These are phyloP conservation scores for Lagocephalus sceleratus DNA, from an alignment of 2,797 vertebrate species.

Conservation along the genomic window DNA sequence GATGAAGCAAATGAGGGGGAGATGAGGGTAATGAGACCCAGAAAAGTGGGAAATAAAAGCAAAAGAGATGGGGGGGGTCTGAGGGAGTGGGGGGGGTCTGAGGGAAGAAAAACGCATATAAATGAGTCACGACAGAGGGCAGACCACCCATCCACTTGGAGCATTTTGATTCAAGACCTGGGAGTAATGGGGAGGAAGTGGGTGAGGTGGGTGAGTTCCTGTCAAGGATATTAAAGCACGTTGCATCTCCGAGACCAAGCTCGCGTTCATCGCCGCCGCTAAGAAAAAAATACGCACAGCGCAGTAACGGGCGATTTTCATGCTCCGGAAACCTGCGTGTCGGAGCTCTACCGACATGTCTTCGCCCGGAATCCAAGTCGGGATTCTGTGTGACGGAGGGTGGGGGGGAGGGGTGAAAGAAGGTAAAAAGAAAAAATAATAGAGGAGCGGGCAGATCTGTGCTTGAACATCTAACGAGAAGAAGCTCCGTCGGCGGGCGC, in stretches of 20 bases:
- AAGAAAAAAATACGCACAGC: slow-evolving; percentile 50
- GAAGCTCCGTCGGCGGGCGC: slow-evolving; percentile 32
- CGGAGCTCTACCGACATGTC: slow-evolving; percentile 26
- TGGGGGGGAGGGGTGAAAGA: slow-evolving; percentile 15
- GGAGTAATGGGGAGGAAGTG: slow-evolving; percentile 62
- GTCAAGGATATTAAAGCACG: slow-evolving; percentile 60
- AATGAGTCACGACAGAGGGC: slow-evolving; percentile 62
- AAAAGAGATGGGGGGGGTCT: slow-evolving; percentile 40
- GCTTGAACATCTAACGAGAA: slow-evolving; percentile 37
- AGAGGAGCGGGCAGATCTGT: slow-evolving; percentile 22
- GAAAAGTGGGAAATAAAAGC: slow-evolving; percentile 20
- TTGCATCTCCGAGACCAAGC: slow-evolving; percentile 57
- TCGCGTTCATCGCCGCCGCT: slow-evolving; percentile 49
- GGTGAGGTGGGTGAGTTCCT: slow-evolving; percentile 59
- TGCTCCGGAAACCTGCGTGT: slow-evolving; percentile 29
- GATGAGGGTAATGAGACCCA: slow-evolving; percentile 40
- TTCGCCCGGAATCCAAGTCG: slow-evolving; percentile 24
- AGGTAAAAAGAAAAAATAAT: slow-evolving; percentile 27
- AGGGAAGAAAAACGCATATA: slow-evolving; percentile 55
- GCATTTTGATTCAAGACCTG: slow-evolving; percentile 59
- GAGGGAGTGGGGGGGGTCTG: slow-evolving; percentile 29
- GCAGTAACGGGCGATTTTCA: no score
- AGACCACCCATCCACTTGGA: slow-evolving; percentile 37
- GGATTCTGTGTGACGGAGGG: slow-evolving; percentile 26
- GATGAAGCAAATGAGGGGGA: slow-evolving; percentile 4